Conservation (phyloP, 2,797 vertebrate species). For the Podarcis lilfordi region DNA sequence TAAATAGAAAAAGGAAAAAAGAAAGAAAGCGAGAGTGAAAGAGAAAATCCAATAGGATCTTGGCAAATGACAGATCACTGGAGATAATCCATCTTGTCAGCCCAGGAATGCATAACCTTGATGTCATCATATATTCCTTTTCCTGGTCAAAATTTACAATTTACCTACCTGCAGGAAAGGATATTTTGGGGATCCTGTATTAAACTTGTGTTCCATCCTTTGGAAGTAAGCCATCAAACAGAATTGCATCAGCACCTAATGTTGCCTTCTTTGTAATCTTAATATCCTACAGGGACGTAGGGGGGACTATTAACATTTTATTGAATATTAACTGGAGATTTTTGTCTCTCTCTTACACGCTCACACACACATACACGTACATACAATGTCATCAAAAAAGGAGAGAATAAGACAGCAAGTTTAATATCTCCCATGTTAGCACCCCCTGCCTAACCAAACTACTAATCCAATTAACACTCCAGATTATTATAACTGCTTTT, state of each 20-base stretch:
- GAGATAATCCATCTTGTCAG: conserved; percentile 75
- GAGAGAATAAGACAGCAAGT: background rate
- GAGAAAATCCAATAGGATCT: conserved; percentile 65
- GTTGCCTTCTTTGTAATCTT: background rate
- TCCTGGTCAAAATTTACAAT: conserved; percentile 67
- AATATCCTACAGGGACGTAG: background rate
- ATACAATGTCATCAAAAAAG: background rate
- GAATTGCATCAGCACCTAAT: background rate
- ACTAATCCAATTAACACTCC: background rate
- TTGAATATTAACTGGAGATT: background rate
- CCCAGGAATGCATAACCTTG: conserved; percentile 74
- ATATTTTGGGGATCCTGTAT: background rate
- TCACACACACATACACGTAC: no score
- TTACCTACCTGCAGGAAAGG: conserved; percentile 45
- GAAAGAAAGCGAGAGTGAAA: background rate
- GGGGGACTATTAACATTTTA: background rate
- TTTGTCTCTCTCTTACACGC: background rate
- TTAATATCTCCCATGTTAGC: background rate
- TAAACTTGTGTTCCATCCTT: background rate
- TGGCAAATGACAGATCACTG: conserved; percentile 56
- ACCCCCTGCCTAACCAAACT: background rate
- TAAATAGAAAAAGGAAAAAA: conserved; percentile 1
- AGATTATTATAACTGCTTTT: conserved; percentile 3
- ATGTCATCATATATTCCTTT: conserved; percentile 75
- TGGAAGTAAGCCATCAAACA: background rate